Percentiles rank a stretch among this genome's conserved stretches.
Conservation (phyloP, 2,797 vertebrate species). For the Siniperca obscura region DNA sequence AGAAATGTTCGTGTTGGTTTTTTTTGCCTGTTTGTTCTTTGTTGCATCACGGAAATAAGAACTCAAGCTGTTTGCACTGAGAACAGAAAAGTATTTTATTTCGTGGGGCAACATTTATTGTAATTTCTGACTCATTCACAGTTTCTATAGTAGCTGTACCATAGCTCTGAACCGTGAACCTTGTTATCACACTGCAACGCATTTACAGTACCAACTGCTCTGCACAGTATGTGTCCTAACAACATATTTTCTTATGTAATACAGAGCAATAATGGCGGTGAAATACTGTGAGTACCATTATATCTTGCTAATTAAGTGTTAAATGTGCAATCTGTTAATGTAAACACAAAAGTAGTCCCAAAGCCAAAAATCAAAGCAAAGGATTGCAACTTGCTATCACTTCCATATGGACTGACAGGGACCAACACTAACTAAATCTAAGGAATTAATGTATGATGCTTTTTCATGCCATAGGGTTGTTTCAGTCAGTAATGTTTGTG, state of each 20-base stretch:
- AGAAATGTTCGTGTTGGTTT: conserved; percentile 42
- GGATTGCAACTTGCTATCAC: not conserved
- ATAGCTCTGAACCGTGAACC: conserved; percentile 37
- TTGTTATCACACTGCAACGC: conserved; percentile 36
- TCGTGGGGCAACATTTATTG: conserved; percentile 24
- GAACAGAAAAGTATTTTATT: conserved; percentile 26
- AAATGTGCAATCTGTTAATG: conserved; percentile 27
- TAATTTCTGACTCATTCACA: conserved; percentile 21
- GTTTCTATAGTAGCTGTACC: not conserved
- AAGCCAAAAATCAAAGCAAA: not conserved
- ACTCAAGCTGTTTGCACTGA: conserved; percentile 23
- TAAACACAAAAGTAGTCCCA: conserved; percentile 18
- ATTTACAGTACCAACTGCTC: conserved; percentile 37
- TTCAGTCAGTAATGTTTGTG: not conserved
- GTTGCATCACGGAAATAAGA: conserved; percentile 34
- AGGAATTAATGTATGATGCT: not conserved
- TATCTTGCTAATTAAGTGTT: conserved; percentile 55
- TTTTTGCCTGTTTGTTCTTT: conserved; percentile 48
- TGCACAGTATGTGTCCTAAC: conserved; percentile 16
- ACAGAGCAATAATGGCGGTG: conserved; percentile 5
- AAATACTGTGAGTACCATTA: conserved; percentile 1
- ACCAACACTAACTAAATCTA: not conserved
- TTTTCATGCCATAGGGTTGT: not conserved
- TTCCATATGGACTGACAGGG: not conserved
- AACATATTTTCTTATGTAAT: conserved; percentile 42